Conservation (phyloP, 2,113 vertebrate genomes). For the Gnathonemus echidnorhynchus region DNA sequence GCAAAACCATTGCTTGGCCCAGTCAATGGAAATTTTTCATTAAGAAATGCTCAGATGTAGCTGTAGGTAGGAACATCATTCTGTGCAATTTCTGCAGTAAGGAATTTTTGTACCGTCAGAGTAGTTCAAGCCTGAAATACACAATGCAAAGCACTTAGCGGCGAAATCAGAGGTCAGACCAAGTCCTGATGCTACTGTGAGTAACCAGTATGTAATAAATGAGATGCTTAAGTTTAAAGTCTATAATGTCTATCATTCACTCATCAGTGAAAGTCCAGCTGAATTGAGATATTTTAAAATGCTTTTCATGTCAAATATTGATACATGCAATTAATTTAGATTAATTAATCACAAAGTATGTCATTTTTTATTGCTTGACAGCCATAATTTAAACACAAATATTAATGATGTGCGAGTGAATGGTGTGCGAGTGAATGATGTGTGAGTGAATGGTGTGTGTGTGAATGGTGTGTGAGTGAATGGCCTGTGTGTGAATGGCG, state of each 20-base stretch:
- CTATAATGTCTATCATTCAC: not conserved
- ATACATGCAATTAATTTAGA: not conserved
- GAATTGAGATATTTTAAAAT: not conserved
- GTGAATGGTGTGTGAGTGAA: too few species aligned
- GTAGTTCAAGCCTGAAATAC: not conserved
- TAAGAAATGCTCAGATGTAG: not conserved
- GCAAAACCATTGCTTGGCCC: not conserved
- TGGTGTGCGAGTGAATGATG: too few species aligned
- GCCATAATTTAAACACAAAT: not conserved
- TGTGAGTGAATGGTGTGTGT: too few species aligned
- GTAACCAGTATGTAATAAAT: not conserved
- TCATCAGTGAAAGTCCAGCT: not conserved
- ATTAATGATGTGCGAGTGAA: not conserved
- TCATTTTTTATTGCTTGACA: not conserved
- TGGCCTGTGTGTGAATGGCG: too few species aligned
- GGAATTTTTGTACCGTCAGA: not conserved
- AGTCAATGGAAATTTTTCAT: not conserved
- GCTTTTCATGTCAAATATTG: not conserved
- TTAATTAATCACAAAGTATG: not conserved
- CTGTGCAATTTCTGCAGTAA: not conserved
- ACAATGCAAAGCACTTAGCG: not conserved
- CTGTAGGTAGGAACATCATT: not conserved
- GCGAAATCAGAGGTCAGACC: not conserved
- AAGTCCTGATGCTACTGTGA: not conserved
- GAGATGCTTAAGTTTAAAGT: not conserved